Base-by-base conservation (phyloP, 2,888 invertebrate species). In the Rotaria magnacalcarata region DNA sequence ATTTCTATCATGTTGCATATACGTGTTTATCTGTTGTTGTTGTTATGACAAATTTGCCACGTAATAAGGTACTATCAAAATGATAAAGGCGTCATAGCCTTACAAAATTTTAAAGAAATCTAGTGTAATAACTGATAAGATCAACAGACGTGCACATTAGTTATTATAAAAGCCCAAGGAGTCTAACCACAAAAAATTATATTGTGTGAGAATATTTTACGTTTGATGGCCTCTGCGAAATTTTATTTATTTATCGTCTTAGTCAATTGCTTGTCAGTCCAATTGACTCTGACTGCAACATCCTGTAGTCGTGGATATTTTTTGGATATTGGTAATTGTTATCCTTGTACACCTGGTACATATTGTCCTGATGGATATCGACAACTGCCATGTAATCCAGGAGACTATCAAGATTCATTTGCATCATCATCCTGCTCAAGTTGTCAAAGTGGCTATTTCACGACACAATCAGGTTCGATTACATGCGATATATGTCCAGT, bases 301-400 rank as follows among this genome's bases (percentile, higher is more conserved):
- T 24, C 75, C 3, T 75, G 75, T 27, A 47, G 24, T 43, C 41
- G 43, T 10, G 75, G 75, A 11, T 47, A 75, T 24, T 75, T 43
- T 47, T 75, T 75, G 8, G 75, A 75, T 43, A 43, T 24, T 21
- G 16, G 11, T 3, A 75, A 75, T 5, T 75, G 75, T 24, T 75
- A 75, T 75, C 41, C 41, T 43, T 75, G 75, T 11, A 11, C 6
- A 43, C 75, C 47, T 43, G 75, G 75, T 0, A 24, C 21, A 16
- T 75, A 75, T 24, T 75, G 75, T 47, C 75, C 75, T 3, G 75
- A 75, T 75, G 75, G 75, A 11, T 41, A 24, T 7, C 75, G 75
- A 41, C 41, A 75, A 41, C 5, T 75, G 0, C 43, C 41, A 24
- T 75, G 75, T 24, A 75, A 27, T 43, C 41, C 75, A 75, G 75